These are phyloP conservation scores for Idaea biselata DNA, from an alignment of 2,888 invertebrate species.

Conservation along the genomic window DNA sequence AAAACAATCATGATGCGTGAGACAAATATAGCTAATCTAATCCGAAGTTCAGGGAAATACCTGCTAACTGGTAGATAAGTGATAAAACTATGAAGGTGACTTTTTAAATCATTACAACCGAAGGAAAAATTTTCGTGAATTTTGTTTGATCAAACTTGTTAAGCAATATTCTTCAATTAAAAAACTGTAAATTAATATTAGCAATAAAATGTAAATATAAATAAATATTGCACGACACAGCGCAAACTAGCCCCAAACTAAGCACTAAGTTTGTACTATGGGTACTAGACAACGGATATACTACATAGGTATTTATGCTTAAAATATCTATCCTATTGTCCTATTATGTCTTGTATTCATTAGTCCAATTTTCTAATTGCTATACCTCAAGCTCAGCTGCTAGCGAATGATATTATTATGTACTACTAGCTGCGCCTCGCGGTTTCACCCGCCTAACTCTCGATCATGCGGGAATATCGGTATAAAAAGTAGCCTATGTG, in stretches of 20 bases:
- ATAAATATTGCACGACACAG: too few relatives aligned
- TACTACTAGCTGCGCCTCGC: too few relatives aligned
- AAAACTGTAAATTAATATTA: neutral
- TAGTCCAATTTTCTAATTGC: too few relatives aligned
- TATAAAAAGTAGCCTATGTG: too few relatives aligned
- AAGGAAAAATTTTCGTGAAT: neutral
- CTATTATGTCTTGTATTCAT: neutral
- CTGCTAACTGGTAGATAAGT: neutral
- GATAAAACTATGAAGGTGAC: neutral
- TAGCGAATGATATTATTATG: too few relatives aligned
- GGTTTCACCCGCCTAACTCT: too few relatives aligned
- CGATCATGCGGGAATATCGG: too few relatives aligned
- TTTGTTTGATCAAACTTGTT: neutral
- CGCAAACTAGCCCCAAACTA: too few relatives aligned
- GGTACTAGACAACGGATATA: too few relatives aligned
- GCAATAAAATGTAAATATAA: neutral
- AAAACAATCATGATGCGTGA: neutral
- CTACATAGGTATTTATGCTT: too few relatives aligned
- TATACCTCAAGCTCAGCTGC: too few relatives aligned
- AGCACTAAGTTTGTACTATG: too few relatives aligned
- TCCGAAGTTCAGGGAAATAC: neutral
- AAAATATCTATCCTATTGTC: neutral
- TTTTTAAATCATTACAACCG: neutral
- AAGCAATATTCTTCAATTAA: neutral
- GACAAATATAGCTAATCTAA: neutral